Conservation (phyloP, 2,113 vertebrate genomes). For the Orthochromis indermauri region DNA sequence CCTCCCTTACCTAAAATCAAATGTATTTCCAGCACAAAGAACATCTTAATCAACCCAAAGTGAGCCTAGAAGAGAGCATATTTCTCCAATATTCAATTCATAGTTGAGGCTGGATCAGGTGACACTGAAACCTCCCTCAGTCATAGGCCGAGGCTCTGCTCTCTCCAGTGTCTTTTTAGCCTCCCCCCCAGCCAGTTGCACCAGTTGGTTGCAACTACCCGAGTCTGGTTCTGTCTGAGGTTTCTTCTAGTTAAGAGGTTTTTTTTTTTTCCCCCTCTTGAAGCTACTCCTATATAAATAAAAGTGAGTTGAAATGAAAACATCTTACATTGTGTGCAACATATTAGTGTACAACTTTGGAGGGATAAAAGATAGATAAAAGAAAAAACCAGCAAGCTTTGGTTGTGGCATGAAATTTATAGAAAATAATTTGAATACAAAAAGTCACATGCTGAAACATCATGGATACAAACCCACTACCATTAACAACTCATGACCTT, state of each 20-base stretch:
- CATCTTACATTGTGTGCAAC: background rate
- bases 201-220: background rate
- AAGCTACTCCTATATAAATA: background rate
- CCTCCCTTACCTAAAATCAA: background rate
- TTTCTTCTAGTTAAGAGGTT: background rate
- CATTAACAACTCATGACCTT: background rate
- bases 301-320: background rate
- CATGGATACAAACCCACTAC: background rate
- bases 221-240: background rate
- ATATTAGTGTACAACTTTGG: background rate
- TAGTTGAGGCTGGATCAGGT: background rate
- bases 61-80: background rate
- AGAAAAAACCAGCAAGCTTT: background rate
- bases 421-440: background rate
- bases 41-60: background rate
- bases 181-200: background rate
- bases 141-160: background rate
- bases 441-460: background rate
- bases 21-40: background rate
- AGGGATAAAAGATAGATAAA: background rate
- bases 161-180: background rate
- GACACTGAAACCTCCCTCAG: background rate
- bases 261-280: rapidly evolving
- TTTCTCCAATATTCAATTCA: background rate
- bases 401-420: background rate